phyloP scores from a whole-genome alignment of 2,113 vertebrate genomes.

The Mellivora capensis region DNA sequence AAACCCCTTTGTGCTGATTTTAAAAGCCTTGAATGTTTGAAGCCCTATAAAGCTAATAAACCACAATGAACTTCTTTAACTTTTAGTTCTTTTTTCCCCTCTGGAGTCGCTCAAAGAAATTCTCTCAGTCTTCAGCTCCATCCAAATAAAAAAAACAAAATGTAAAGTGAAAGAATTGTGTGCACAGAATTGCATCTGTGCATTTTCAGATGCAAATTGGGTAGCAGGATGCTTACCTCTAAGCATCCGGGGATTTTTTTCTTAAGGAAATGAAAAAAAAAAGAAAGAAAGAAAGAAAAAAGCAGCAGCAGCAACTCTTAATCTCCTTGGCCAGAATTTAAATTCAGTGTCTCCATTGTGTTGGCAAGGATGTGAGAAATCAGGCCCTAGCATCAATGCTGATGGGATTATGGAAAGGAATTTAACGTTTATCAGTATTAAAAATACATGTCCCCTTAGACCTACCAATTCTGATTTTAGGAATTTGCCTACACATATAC shows the following conservation, averaged over 20 bases:
- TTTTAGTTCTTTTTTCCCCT: background rate
- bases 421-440: background rate
- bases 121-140: background rate
- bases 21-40: background rate
- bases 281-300: background rate
- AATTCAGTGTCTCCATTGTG: background rate
- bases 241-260: background rate
- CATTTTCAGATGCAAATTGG: constrained; percentile 48
- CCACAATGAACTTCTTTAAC: background rate
- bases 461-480: background rate
- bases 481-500: background rate
- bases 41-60: constrained; percentile 20
- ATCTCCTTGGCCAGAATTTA: constrained; percentile 2
- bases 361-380: background rate
- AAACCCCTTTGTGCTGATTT: background rate
- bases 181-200: background rate
- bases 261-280: background rate
- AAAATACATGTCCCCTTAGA: background rate
- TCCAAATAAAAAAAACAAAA: constrained; percentile 1
- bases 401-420: background rate
- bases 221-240: background rate
- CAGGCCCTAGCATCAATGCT: fast-evolving
- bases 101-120: background rate
- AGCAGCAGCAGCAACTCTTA: background rate
- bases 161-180: background rate